Base-by-base conservation (phyloP, 2,113 vertebrate genomes). In the Chloropsis cyanopogon region DNA sequence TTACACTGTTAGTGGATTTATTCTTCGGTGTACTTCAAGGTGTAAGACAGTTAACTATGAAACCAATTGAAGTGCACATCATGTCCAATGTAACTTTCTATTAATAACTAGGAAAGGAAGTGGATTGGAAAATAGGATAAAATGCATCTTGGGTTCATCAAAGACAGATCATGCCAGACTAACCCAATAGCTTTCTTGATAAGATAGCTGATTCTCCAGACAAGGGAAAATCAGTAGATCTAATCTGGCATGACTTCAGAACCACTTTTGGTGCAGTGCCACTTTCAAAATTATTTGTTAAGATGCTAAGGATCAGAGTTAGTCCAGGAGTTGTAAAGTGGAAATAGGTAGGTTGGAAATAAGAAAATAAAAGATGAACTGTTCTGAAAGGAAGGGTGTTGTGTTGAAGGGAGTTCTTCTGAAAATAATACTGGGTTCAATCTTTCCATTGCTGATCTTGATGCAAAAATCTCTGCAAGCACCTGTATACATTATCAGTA, bases 211-310 rank as follows among this genome's bases (percentile, higher is more conserved):
- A 92, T 94, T 84, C 44, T 92, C 33, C 65, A 84, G 77, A 92
- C 87, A 89, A 91, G 73, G 65, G 56, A 95, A 94, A 91, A 82
- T 69, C 69, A 66, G 76, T 73, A 96, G 89, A 91, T 95, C 52
- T 96, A 91, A 96, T 96, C 93, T 93, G 60, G 47, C 61, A n/a
- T 75, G 77, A 86, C 86, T 96, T 86, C 72, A 89, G 92, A 73
- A 70, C 11, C 64, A 23, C 69, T 91, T 92, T 84, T 89, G 60
- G 60, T 89, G 59, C 33, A 63, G 56, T 47, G 52, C 39, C n/a
- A 59, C 52, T 89, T 94, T 71, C 64, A 91, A 84, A 92, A 92
- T 81, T 91, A 57, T 93, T 90, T 84, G 24, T 82, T 86, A 59
- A 59, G 56, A 35, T 59, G 35, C 71, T 75, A 92, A 70, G 39